A percentile compares a stretch with the other conserved stretches of the same genome.
Conservation (phyloP, 2,113 vertebrate genomes). For the Nesogale talazaci region DNA sequence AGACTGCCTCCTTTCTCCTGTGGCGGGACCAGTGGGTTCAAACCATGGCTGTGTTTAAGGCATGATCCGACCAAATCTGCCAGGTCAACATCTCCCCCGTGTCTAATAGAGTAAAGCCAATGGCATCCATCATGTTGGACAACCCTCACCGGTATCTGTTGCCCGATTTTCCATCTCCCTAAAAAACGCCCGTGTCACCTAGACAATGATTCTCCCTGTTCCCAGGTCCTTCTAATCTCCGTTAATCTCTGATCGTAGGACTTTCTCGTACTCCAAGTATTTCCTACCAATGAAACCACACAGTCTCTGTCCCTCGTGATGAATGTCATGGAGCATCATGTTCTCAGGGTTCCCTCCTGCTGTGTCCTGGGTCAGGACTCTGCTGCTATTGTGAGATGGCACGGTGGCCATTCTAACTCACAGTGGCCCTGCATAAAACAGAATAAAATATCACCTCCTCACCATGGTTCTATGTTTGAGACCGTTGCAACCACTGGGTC, state of each 20-base stretch:
- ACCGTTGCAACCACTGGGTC: too few relatives aligned
- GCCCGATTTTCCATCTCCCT: not conserved
- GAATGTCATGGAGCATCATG: not conserved
- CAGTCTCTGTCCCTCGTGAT: not conserved
- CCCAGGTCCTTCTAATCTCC: not conserved
- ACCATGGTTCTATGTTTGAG: too few relatives aligned
- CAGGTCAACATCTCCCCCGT: not conserved
- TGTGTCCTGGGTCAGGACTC: not conserved
- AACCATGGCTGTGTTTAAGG: too few relatives aligned
- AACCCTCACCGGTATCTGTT: not conserved
- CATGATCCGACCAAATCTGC: not conserved
- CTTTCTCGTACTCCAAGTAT: not conserved
- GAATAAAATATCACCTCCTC: too few relatives aligned
- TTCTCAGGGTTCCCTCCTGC: not conserved
- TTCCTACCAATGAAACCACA: not conserved
- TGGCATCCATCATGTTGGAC: not conserved
- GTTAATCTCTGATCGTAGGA: not conserved
- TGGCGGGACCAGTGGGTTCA: too few relatives aligned
- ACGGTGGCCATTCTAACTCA: too few relatives aligned
- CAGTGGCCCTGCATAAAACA: too few relatives aligned
- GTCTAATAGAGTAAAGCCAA: not conserved
- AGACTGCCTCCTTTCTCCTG: too few relatives aligned
- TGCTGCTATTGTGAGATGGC: too few relatives aligned
- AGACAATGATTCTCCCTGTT: not conserved
- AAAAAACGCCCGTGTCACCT: not conserved